Evolutionary conservation across 2,888 invertebrate species (phyloP).

Genomic region (Pyrrhia umbra): DNA sequence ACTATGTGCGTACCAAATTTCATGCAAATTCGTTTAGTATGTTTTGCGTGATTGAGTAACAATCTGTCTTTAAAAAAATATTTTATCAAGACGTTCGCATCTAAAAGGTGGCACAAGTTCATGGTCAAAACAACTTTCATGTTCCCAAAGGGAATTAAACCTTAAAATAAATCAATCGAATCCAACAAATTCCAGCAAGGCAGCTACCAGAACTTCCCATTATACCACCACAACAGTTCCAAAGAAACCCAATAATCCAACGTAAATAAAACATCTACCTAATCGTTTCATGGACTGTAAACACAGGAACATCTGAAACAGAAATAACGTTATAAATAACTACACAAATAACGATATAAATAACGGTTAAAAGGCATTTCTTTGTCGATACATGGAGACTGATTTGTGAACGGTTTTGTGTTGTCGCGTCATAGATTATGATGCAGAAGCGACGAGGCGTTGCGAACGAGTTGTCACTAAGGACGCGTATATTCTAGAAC

Average conservation of each 20-base stretch:
- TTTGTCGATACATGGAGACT: conserved; percentile 85
- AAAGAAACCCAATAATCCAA: conserved; percentile 50
- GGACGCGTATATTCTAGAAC: too few relatives aligned
- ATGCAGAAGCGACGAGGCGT: conserved; percentile 10
- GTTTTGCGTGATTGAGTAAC: too few relatives aligned
- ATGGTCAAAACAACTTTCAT: conserved; percentile 36
- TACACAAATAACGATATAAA: conserved; percentile 85
- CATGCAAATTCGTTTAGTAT: too few relatives aligned
- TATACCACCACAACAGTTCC: conserved; percentile 53
- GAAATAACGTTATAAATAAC: conserved; percentile 84
- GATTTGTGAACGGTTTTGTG: conserved; percentile 83
- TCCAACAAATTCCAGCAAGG: conserved; percentile 42
- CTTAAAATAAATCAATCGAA: conserved; percentile 46
- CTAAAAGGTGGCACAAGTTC: conserved; percentile 35
- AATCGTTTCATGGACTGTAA: conserved; percentile 57
- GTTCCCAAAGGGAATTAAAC: conserved; percentile 30
- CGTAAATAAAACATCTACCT: conserved; percentile 55
- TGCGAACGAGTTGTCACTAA: background rate
- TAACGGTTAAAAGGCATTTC: conserved; percentile 80
- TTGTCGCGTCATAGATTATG: conserved; percentile 47
- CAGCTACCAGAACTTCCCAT: conserved; percentile 47
- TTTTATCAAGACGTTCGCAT: background rate
- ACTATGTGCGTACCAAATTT: too few relatives aligned
- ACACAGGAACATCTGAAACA: conserved; percentile 58
- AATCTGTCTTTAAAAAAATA: too few relatives aligned